Percentiles rank a stretch among this genome's conserved stretches.
Conservation (phyloP, 2,113 vertebrate species). For the Spilogale gracilis region DNA sequence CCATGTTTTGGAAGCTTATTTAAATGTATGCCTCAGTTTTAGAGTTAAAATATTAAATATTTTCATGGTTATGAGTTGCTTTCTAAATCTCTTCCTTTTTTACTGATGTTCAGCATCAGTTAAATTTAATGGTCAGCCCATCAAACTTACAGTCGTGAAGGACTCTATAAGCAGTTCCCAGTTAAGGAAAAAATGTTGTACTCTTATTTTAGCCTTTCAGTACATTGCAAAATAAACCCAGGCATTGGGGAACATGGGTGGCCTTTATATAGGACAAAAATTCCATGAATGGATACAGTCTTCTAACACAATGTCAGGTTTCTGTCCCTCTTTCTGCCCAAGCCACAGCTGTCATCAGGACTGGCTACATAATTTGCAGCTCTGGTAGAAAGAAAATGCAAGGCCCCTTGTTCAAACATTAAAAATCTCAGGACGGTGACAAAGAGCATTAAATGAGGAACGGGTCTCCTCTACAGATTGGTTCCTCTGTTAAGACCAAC, state of each 20-base stretch:
- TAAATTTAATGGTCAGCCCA: neutral
- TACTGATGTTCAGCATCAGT: neutral
- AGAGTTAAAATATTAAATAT: conserved; percentile 7
- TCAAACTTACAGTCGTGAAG: conserved; percentile 3
- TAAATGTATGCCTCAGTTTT: neutral
- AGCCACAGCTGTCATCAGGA: neutral
- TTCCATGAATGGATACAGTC: neutral
- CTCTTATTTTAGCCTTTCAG: conserved; percentile 42
- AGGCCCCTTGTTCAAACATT: neutral
- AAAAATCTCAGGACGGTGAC: neutral
- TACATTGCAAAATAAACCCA: conserved; percentile 9
- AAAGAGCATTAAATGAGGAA: neutral
- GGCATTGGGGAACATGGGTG: neutral
- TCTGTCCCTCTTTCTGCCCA: neutral
- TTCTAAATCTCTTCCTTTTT: neutral
- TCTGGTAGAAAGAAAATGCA: neutral
- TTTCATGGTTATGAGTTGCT: neutral
- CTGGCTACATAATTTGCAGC: neutral
- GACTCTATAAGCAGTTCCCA: neutral
- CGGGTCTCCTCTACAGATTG: neutral
- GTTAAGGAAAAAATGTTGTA: neutral
- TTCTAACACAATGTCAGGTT: neutral
- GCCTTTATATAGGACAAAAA: neutral
- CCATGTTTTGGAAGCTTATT: neutral
- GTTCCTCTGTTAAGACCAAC: neutral